Evolutionary conservation across 2,113 vertebrate genomes (phyloP), one percentile per base, ranked within the genome.

Genomic region (Cinclus cinclus): DNA sequence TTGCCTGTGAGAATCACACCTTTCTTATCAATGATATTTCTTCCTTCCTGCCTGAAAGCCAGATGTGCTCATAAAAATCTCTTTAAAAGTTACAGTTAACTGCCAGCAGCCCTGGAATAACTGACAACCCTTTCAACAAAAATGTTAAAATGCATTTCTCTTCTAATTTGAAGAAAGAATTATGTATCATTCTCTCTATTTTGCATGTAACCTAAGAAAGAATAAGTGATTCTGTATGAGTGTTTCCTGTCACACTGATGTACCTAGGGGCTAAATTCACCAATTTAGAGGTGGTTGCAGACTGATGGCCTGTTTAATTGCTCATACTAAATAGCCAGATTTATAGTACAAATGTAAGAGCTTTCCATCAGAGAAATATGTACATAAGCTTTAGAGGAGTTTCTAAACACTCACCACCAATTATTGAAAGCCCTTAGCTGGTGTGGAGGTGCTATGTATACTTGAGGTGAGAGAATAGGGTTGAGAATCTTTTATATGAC

Each of bases 371-470:
- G 22, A 77, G 12, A 78, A 74, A 64, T 53, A 50, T 13, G 42
- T 70, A 15, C 3, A n/a, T 22, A 65, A 41, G 33, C 35, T 64
- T 89, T 68, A 50, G 9, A 33, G 41, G 12, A n/a, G 25, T 77
- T 63, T 89, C 33, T 87, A 82, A 94, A 70, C 39, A 44, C 60
- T 87, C 44, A 37, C 68, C 83, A 80, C 87, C 93, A 95, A 81
- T 95, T 95, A 92, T 50, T 71, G 59, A 80, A 91, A 68, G 16
- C 46, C 28, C 33, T 96, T 93, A 42, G 30, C 56, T 65, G 71
- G 74, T 62, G 76, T 9, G 6, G 89, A 89, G 56, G 74, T 46
- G 27, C 21, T 95, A 30, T 50, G 79, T 83, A 92, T 93, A 47
- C 78, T 68, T 88, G 49, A 77, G 87, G 55, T 65, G 70, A 80